Percentiles rank a stretch among this genome's conserved stretches.
phyloP scores from a whole-genome alignment of 2,888 invertebrate genomes.

The Epirrhoe tristata region DNA sequence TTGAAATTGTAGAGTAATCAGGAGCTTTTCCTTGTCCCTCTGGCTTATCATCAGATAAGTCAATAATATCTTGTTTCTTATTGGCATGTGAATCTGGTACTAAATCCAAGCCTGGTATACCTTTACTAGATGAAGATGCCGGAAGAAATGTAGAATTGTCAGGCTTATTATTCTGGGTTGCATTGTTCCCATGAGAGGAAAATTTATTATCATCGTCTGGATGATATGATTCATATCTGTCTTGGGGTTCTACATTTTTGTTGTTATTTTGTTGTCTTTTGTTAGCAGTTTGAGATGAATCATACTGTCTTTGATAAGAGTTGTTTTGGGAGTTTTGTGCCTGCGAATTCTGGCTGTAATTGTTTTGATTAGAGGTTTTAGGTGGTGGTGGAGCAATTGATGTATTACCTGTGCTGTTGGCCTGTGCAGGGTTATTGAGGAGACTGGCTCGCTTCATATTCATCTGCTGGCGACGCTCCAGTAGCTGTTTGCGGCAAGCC shows the following conservation, averaged over 20 bases:
- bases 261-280: slow-evolving; percentile 50
- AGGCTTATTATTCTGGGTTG: slow-evolving; percentile 35
- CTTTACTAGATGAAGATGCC: slow-evolving; percentile 69
- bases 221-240: slow-evolving; percentile 62
- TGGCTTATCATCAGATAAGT: slow-evolving; percentile 62
- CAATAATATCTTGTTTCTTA: slow-evolving; percentile 62
- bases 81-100: slow-evolving; percentile 75
- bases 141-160: slow-evolving; percentile 65
- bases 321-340: slow-evolving; percentile 44
- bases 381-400: slow-evolving; percentile 53
- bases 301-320: slow-evolving; percentile 53
- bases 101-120: slow-evolving; percentile 91
- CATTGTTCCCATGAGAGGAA: slow-evolving; percentile 37
- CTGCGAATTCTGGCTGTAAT: slow-evolving; percentile 43
- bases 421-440: slow-evolving; percentile 50
- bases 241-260: slow-evolving; percentile 56
- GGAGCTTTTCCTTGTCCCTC: slow-evolving; percentile 52
- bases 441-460: slow-evolving; percentile 85
- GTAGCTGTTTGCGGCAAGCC: slow-evolving; percentile 90
- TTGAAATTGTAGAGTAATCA: slow-evolving; percentile 86
- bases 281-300: slow-evolving; percentile 49
- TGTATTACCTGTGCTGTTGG: slow-evolving; percentile 50
- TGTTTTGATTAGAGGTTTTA: slow-evolving; percentile 45
- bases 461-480: slow-evolving; percentile 93
- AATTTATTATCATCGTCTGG: slow-evolving; percentile 37